phyloP scores from a whole-genome alignment of 2,888 invertebrate genomes.

The Microplitis manilae region DNA sequence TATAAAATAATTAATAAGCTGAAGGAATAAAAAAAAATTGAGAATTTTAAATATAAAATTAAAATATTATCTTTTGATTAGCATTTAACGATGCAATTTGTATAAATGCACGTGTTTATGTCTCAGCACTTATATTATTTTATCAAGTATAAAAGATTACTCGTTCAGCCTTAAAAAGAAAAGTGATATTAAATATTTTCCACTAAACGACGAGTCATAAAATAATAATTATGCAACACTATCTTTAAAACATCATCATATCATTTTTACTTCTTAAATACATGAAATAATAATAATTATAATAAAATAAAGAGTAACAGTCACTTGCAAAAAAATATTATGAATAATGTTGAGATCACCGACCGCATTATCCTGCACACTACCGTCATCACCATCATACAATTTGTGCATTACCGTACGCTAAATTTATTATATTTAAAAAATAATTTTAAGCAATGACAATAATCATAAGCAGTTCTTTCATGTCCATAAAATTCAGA shows the following conservation, averaged over 20 bases:
- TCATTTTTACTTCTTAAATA: no score
- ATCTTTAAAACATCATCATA: neutral
- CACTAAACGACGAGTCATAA: neutral
- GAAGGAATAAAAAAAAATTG: neutral
- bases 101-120: neutral
- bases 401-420: neutral
- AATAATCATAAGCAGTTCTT: neutral
- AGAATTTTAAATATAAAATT: neutral
- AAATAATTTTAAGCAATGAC: neutral
- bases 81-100: neutral
- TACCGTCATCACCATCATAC: neutral
- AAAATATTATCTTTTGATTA: neutral
- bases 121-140: neutral
- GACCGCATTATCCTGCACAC: neutral
- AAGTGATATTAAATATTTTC: neutral
- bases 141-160: neutral
- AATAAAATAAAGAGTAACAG: neutral
- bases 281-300: no score
- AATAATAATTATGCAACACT: neutral
- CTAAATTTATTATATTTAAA: neutral
- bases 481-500: neutral
- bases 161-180: neutral
- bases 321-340: slow-evolving; percentile 28
- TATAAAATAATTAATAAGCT: neutral
- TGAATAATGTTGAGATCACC: slow-evolving; percentile 24